Evolutionary conservation across 2,888 invertebrate species (phyloP), one percentile per base, ranked within the genome.

Genomic region (Liposcelis brunnea): DNA sequence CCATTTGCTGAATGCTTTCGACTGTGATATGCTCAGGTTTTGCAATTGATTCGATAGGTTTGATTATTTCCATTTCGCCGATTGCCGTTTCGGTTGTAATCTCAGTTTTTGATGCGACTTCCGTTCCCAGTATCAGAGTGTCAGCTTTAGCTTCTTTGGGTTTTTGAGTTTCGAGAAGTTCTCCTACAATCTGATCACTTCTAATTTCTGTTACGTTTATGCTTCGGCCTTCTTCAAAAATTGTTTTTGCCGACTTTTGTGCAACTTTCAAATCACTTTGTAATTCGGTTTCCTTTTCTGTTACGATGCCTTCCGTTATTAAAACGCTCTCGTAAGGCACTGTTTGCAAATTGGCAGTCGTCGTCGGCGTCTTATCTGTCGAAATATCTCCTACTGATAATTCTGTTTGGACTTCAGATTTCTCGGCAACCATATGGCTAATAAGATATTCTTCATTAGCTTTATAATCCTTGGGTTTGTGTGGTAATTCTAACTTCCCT

Each of bases 1-100:
- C 70, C 18, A 63, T 67, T 56, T 68, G 68, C 51, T 69, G 62
- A 44, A 70, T 47, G 12, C 68, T 62, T 52, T 61, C 62, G 46
- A 64, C 61, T 15, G 61, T 55, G 42, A 67, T 54, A 16, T 69
- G 62, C 48, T 61, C 57, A 2, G 54, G 44, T 54, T 58, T 45
- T 56, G 55, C 58, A 16, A 38, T 40, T 12, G 51, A 52, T 47
- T 48, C 42, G 32, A 44, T 44, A 31, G 54, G 52, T 42, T 45
- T 49, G 10, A 36, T 47, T 35, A 46, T 42, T 33, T 40, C 43
- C 10, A 58, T 44, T 45, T 55, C 55, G 40, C 47, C 48, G 15
- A 46, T 47, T 37, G 44, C 47, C n/a, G 48, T 37, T 34, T 51
- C 48, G 12, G 47, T 36, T 31, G 45, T 36, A 16, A 50, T 47